These are phyloP conservation scores for Aphelenchoides avenae DNA, from an alignment of 1,140 invertebrate genomes.

Conservation along the genomic window DNA sequence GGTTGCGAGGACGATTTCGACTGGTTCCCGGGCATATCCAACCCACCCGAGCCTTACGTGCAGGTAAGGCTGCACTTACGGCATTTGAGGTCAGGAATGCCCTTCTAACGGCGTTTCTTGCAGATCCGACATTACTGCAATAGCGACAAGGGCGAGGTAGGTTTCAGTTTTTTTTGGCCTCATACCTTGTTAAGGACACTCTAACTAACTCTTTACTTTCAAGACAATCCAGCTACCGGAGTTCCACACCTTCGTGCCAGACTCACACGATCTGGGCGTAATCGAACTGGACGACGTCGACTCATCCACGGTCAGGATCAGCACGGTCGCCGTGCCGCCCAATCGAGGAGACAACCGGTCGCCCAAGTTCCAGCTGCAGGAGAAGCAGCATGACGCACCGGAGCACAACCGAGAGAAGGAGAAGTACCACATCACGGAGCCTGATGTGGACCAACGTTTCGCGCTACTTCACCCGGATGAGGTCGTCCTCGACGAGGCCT, in stretches of 20 bases:
- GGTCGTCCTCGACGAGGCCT: too few species aligned
- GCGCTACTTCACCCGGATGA: too few species aligned
- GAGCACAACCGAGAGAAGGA: too few species aligned
- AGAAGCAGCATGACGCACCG: too few species aligned
- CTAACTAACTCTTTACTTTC: too few species aligned
- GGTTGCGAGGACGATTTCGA: slow-evolving; percentile 53
- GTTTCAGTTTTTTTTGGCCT: slow-evolving; percentile 10
- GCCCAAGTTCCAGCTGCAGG: too few species aligned
- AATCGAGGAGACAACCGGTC: too few species aligned
- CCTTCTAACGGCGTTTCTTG: slow-evolving; percentile 5
- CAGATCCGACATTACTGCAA: slow-evolving; percentile 53
- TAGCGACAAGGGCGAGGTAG: slow-evolving; percentile 51
- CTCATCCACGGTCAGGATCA: too few species aligned
- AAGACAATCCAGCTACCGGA: slow-evolving; percentile 37
- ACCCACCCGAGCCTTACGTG: slow-evolving; percentile 24
- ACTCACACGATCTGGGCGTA: slow-evolving; percentile 53
- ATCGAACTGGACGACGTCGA: slow-evolving; percentile 43
- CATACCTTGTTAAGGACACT: slow-evolving; percentile 30
- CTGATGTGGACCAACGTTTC: too few species aligned
- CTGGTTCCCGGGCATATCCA: slow-evolving; percentile 48
- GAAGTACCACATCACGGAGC: too few species aligned
- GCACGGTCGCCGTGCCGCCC: too few species aligned
- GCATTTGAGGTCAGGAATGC: background rate
- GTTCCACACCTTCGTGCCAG: slow-evolving; percentile 51
- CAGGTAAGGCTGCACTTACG: background rate